Conservation (phyloP, 1,140 invertebrate species). For the Pachyrhynchus sulphureomaculatus region DNA sequence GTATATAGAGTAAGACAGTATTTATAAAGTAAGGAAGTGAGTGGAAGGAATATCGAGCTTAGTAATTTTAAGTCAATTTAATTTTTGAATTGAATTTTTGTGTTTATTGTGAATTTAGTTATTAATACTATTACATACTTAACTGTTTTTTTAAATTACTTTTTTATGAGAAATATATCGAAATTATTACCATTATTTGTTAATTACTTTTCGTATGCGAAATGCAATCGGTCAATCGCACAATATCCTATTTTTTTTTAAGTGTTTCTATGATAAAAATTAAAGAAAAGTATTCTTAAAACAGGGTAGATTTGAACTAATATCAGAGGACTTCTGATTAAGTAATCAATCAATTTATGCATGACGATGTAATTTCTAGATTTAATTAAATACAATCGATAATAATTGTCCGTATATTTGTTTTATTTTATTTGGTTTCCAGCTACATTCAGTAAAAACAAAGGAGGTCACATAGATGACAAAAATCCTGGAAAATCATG, state of each 20-base stretch:
- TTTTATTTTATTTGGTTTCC: background rate
- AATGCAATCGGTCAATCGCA: background rate
- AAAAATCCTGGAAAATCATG: no score
- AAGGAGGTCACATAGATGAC: no score
- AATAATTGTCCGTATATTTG: constrained; percentile 8
- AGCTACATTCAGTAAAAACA: no score
- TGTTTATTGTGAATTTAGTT: background rate
- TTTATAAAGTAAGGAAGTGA: background rate
- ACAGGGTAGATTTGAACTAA: constrained; percentile 20
- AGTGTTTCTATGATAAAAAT: background rate
- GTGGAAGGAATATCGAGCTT: constrained; percentile 5
- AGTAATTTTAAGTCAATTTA: background rate
- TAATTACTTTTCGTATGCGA: background rate
- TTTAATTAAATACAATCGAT: constrained; percentile 5
- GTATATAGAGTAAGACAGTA: background rate
- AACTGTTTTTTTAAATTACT: background rate
- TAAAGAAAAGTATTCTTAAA: constrained; percentile 18
- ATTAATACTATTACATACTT: background rate
- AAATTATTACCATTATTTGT: background rate
- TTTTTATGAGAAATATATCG: background rate
- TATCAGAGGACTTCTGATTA: background rate
- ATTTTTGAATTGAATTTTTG: background rate
- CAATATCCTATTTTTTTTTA: background rate
- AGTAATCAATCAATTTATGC: constrained; percentile 8
- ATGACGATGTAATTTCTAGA: constrained; percentile 13